A percentile compares a stretch with the other conserved stretches of the same genome.
Conservation (phyloP, 2,113 vertebrate species). For the Spheniscus mendiculus region DNA sequence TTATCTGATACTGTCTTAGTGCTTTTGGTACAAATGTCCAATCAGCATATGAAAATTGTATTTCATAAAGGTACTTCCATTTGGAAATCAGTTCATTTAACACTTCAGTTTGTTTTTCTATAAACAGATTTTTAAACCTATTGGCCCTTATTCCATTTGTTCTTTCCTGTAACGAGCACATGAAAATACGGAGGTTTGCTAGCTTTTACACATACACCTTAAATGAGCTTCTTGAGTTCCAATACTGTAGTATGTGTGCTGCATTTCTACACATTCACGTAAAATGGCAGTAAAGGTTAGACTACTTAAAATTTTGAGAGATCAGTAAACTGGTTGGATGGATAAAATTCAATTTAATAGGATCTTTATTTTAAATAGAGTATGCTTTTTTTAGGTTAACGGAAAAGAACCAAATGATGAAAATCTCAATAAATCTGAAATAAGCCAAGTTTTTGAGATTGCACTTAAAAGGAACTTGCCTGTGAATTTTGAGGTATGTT, state of each 20-base stretch:
- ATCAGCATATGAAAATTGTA: constrained; percentile 43
- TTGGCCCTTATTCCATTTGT: constrained; percentile 13
- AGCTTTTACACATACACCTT: constrained; percentile 12
- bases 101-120: neutral
- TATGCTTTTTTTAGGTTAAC: constrained; percentile 84
- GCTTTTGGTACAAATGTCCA: constrained; percentile 51
- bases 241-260: neutral
- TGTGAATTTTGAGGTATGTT: constrained; percentile 97
- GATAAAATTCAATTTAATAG: constrained; percentile 50
- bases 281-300: neutral
- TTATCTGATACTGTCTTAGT: constrained; percentile 62
- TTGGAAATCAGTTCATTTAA: constrained; percentile 23
- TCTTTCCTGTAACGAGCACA: neutral
- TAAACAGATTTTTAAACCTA: constrained; percentile 2
- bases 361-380: constrained; percentile 65
- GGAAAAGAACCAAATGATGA: constrained; percentile 91
- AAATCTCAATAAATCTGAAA: constrained; percentile 99
- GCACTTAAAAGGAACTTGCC: constrained; percentile 97
- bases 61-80: constrained; percentile 63
- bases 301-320: neutral
- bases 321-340: constrained; percentile 37
- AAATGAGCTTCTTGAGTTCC: neutral
- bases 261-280: constrained; percentile 15
- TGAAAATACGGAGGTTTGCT: neutral
- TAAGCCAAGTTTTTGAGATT: constrained; percentile 99